Evolutionary conservation across 2,113 vertebrate species (phyloP).

Genomic region (Clarias magur): DNA sequence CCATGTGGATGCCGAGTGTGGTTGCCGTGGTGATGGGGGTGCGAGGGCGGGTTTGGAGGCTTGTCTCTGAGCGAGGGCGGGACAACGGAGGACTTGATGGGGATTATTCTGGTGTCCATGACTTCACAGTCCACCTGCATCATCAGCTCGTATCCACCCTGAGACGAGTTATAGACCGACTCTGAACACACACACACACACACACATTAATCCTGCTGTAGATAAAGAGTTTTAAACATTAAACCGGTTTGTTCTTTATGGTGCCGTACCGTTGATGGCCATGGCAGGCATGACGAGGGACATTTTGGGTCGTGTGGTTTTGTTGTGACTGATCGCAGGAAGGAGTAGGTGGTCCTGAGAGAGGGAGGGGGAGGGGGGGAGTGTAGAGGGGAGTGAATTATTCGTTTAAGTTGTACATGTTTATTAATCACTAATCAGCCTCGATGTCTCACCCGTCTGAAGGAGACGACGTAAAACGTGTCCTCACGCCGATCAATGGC

Average conservation of each 20-base stretch:
- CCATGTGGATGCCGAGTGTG: slow-evolving; percentile 66
- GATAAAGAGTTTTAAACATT: background rate
- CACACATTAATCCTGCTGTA: background rate
- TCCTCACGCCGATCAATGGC: slow-evolving; percentile 88
- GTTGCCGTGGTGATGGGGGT: slow-evolving; percentile 73
- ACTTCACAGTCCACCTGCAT: slow-evolving; percentile 96
- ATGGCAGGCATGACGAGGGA: slow-evolving; percentile 93
- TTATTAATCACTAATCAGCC: background rate
- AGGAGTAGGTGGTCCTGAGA: slow-evolving; percentile 85
- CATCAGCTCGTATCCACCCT: slow-evolving; percentile 89
- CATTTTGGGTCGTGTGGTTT: slow-evolving; percentile 89
- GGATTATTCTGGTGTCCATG: slow-evolving; percentile 90
- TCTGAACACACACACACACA: slow-evolving; percentile 66
- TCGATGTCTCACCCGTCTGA: slow-evolving; percentile 77
- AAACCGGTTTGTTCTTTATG: background rate
- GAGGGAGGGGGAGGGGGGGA: background rate
- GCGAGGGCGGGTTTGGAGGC: slow-evolving; percentile 55
- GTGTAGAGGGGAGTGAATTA: background rate
- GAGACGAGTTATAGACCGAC: slow-evolving; percentile 77
- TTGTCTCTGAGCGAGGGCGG: slow-evolving; percentile 82
- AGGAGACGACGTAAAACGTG: slow-evolving; percentile 90
- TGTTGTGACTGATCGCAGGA: slow-evolving; percentile 91
- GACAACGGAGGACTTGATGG: slow-evolving; percentile 88
- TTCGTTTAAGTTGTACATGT: background rate
- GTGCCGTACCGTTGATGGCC: slow-evolving; percentile 82